Conservation (phyloP, 2,888 invertebrate species). For the Agriotes lineatus region DNA sequence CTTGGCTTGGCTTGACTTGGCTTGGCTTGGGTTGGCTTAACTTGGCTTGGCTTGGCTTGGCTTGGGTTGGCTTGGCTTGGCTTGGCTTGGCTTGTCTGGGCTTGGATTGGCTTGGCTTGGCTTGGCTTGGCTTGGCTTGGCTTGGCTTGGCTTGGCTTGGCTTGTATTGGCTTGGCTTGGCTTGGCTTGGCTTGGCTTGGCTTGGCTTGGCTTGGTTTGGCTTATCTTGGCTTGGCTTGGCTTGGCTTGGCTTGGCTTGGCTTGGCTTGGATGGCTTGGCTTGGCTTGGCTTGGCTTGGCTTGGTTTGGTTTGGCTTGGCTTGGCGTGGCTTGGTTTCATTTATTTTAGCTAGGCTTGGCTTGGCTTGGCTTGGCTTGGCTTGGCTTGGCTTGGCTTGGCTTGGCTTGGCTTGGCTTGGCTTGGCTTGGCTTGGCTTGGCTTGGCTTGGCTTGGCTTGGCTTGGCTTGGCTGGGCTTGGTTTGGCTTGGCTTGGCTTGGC, state of each 20-base stretch:
- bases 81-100: background rate
- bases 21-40: too few species aligned
- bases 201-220: too few species aligned
- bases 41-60: too few species aligned
- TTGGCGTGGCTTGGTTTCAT: background rate
- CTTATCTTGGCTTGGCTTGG: background rate
- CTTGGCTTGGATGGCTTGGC: background rate
- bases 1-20: background rate
- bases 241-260: background rate
- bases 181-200: too few species aligned
- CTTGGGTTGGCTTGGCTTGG: background rate
- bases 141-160: too few species aligned
- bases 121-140: too few species aligned
- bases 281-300: background rate
- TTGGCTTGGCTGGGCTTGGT: too few species aligned
- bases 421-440: background rate
- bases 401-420: conserved; percentile 1
- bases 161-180: too few species aligned
- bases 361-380: background rate
- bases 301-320: background rate
- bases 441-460: background rate
- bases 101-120: too few species aligned
- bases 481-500: background rate
- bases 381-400: conserved; percentile 1
- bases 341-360: background rate